Base-by-base conservation (phyloP, 2,113 vertebrate genomes). In the Sterrhoptilus dennistouni region DNA sequence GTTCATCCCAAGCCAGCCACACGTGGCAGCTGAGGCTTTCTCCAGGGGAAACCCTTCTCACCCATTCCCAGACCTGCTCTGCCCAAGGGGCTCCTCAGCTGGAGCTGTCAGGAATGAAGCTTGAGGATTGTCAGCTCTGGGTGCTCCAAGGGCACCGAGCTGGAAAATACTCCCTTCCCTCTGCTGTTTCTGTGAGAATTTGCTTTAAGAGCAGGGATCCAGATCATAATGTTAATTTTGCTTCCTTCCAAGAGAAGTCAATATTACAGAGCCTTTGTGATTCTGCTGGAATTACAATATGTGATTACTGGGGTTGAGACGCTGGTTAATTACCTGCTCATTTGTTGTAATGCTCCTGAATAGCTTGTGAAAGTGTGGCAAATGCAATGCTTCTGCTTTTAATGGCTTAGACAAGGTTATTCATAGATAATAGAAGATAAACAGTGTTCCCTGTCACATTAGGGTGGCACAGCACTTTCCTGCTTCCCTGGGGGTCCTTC, bases 271-370 rank as follows among this genome's bases (percentile, higher is more conserved):
- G 85, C 11, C 80, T 83, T 70, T 78, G 79, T 86, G 50, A 49
- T 50, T 84, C 77, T 87, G 69, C 72, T 89, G 63, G 80, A 90
- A 92, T 86, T 78, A 93, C 64, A 94, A 56, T 90, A 36, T 1
- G 2, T 69, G 90, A 95, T 90, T 95, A 91, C 77, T 52, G 15
- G 28, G 52, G 72, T 82, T 92, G 92, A 93, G 82, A 75, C 14
- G 49, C 56, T 91, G 83, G 60, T 82, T 96, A 94, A 97, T 95
- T 96, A 91, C 81, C 60, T 56, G 82, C 69, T 93, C 90, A 83
- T 96, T 92, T 92, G 49, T 83, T 91, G 80, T 92, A 96, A 89
- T 68, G 65, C 57, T 96, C 69, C 80, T 83, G 82, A 93, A 95
- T 84, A 90, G 56, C 88, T 89, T 36, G 52, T 87, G 93, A 50